Percentiles rank a stretch among this genome's conserved stretches.
Conservation (phyloP, 1,140 invertebrate species). For the Bradysia coprophila region DNA sequence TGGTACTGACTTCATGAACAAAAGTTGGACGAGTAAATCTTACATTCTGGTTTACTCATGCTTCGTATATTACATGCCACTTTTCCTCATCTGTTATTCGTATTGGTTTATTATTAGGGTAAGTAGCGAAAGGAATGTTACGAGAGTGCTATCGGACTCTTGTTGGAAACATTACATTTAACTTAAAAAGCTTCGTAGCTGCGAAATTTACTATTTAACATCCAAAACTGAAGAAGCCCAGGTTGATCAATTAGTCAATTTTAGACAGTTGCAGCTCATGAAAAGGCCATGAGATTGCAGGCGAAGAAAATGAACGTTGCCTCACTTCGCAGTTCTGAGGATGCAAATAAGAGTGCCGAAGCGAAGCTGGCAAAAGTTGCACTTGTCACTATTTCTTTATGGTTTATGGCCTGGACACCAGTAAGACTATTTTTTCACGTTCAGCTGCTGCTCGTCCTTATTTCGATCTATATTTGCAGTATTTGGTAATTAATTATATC, state of each 20-base stretch:
- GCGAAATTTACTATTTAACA: not conserved
- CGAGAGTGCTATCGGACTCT: too few relatives aligned
- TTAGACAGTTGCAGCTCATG: constrained; percentile 56
- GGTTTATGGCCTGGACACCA: constrained; percentile 77
- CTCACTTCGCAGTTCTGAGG: constrained; percentile 48
- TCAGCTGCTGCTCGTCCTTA: too few relatives aligned
- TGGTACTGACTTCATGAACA: constrained; percentile 62
- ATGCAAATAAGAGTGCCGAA: constrained; percentile 45
- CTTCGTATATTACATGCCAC: constrained; percentile 50
- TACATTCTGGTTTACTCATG: constrained; percentile 51
- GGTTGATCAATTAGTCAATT: too few relatives aligned
- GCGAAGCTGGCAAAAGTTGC: constrained; percentile 64
- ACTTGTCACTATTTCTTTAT: constrained; percentile 60
- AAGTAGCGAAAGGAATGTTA: constrained; percentile 11
- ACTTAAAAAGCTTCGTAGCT: not conserved
- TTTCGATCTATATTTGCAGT: too few relatives aligned
- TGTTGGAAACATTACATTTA: too few relatives aligned
- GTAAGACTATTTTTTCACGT: too few relatives aligned
- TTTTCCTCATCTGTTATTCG: constrained; percentile 52
- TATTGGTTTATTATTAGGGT: constrained; percentile 62
- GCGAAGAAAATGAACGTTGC: constrained; percentile 75
- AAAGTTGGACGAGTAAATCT: constrained; percentile 39
- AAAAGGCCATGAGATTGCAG: constrained; percentile 63
- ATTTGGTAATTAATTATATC: constrained; percentile 56
- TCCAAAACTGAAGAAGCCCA: not conserved